Base-by-base conservation (phyloP, 1,140 invertebrate species). In the Nasonia giraulti region DNA sequence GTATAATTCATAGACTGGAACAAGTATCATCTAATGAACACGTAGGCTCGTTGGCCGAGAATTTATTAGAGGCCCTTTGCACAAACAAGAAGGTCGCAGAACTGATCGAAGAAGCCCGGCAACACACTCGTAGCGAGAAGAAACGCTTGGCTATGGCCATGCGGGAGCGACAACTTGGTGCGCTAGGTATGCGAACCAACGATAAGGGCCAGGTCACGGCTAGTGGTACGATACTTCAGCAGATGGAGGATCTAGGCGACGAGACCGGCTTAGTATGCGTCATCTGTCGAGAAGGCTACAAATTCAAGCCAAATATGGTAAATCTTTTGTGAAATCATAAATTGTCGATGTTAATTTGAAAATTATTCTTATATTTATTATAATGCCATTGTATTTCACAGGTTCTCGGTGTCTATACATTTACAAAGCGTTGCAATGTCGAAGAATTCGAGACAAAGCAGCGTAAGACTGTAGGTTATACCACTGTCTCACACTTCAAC, bases 101-200 rank as follows among this genome's bases (percentile, higher is more conserved):
- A 55, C 94, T 97, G 85, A 98, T 99, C 80, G 97, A 99, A 91
- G 96, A 98, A 91, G 97, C 98, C 1, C 94, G 98, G 0, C 96
- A 98, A 87, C 97, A 98, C 89, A 99, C 99, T 0, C 94, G 97
- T 86, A 96, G 96, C 88, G 98, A 99, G 91, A 99, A 99, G 94
- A 99, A 99, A 93, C 95, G 98, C 1, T 93, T 99, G 55, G 98
- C 98, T 0, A 99, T 99, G 98, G 98, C 98, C 0, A 99, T 99
- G 93, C 94, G 99, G 75, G 97, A 99, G 92, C 98, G 99, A 90
- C 98, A 99, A 90, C 93, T 99, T 6, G 97, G 97, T 75, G 97
- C 98, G 47, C 93, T 99, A 66, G 98, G 98, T 33, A 99, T 99
- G 98, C 95, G 96, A 87, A 98, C 97, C 1, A 99, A 99, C 91